Evolutionary conservation across 2,797 vertebrate species (phyloP).

Genomic region (Chrosomus eos): DNA sequence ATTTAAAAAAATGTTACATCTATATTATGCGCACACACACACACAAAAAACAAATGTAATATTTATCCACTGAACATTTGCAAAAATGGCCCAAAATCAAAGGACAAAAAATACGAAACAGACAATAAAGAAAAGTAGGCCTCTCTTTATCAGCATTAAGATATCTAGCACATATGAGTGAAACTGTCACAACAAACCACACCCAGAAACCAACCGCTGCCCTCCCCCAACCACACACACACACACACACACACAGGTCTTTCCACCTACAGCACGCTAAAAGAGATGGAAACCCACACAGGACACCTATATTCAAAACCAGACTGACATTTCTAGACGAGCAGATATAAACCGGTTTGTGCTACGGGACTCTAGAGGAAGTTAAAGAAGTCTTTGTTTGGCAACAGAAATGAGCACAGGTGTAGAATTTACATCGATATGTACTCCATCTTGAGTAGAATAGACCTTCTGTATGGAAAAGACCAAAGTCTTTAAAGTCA

Average conservation of each 20-base stretch:
- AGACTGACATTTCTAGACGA: background rate
- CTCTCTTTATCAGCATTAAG: background rate
- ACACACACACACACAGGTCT: conserved; percentile 52
- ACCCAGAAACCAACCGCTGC: conserved; percentile 73
- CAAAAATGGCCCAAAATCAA: background rate
- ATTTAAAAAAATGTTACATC: background rate
- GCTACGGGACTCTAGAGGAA: background rate
- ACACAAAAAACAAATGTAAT: background rate
- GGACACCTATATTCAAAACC: background rate
- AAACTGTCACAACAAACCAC: conserved; percentile 64
- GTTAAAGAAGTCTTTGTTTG: background rate
- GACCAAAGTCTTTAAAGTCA: background rate
- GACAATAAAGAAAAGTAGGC: background rate
- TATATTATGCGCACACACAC: background rate
- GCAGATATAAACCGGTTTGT: background rate
- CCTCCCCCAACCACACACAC: conserved; percentile 52
- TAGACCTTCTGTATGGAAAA: background rate
- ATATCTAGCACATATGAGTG: conserved; percentile 1
- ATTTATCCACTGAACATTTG: background rate
- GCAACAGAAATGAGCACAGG: background rate
- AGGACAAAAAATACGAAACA: too few species aligned
- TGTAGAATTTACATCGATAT: background rate
- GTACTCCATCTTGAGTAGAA: background rate
- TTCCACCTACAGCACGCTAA: conserved; percentile 44
- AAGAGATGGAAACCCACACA: background rate